These are phyloP conservation scores for Sebastes hubbsi DNA, from an alignment of 2,797 vertebrate genomes.

Conservation along the genomic window DNA sequence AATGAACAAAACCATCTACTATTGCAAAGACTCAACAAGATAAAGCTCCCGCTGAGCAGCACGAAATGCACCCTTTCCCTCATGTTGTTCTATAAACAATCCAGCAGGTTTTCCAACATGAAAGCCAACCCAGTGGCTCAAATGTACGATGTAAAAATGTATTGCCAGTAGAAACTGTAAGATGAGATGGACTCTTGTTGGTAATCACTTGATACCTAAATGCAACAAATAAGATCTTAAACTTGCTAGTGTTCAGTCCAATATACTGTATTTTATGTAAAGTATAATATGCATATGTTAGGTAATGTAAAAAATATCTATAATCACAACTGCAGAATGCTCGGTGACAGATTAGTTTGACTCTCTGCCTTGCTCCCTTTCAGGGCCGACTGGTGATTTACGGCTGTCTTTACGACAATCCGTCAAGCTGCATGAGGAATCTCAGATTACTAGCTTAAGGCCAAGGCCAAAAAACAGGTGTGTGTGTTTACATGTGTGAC, in stretches of 20 bases:
- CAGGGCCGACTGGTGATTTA: slow-evolving; percentile 7
- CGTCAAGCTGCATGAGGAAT: slow-evolving; percentile 1
- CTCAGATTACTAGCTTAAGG: slow-evolving; percentile 41
- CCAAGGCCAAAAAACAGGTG: slow-evolving; percentile 36
- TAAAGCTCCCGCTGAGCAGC: background rate
- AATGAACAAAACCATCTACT: background rate
- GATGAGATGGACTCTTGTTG: background rate
- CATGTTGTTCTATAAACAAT: slow-evolving; percentile 20
- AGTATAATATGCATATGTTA: background rate
- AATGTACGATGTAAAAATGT: background rate
- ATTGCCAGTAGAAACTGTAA: background rate
- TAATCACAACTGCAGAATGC: background rate
- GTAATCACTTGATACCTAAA: background rate
- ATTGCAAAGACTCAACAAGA: background rate
- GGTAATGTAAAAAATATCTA: background rate
- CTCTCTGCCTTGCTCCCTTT: background rate
- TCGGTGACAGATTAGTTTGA: background rate
- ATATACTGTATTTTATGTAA: background rate
- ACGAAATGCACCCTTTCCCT: background rate
- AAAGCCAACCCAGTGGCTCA: background rate
- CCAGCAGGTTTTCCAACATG: slow-evolving; percentile 10
- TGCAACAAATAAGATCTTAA: background rate
- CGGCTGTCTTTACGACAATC: background rate
- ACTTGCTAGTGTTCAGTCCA: background rate
- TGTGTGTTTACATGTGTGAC: background rate